These are phyloP conservation scores for Mus caroli DNA, from an alignment of 2,797 vertebrate genomes.

Conservation along the genomic window DNA sequence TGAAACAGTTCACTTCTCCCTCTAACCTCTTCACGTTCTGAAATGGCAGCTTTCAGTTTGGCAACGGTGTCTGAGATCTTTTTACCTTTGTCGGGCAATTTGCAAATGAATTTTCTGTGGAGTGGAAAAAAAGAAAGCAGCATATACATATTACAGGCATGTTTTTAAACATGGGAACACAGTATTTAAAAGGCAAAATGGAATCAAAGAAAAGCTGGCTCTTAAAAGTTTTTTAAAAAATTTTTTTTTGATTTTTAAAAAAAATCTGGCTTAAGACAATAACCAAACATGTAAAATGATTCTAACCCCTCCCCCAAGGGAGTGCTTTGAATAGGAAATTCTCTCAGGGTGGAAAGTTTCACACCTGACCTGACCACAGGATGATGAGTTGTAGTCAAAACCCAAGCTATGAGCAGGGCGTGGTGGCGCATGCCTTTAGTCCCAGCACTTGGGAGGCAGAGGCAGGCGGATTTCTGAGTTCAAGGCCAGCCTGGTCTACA, in stretches of 20 bases:
- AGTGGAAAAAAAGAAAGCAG: slow-evolving; percentile 61
- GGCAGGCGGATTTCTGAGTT: too few species aligned
- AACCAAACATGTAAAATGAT: slow-evolving; percentile 44
- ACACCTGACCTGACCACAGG: not conserved
- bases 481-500: too few species aligned
- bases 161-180: slow-evolving; percentile 52
- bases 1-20: slow-evolving; percentile 87
- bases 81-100: slow-evolving; percentile 96
- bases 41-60: slow-evolving; percentile 91
- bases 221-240: not conserved
- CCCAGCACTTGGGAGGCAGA: too few species aligned
- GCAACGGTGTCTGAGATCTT: slow-evolving; percentile 92
- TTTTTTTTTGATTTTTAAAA: slow-evolving; percentile 11
- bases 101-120: slow-evolving; percentile 93
- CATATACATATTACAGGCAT: not conserved
- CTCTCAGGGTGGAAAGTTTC: not conserved
- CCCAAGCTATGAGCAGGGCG: too few species aligned
- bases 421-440: too few species aligned
- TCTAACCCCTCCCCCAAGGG: not conserved
- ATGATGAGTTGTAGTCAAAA: not conserved
- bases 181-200: slow-evolving; percentile 48
- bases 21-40: slow-evolving; percentile 88
- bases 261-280: not conserved
- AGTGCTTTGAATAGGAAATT: not conserved
- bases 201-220: not conserved